Conservation (phyloP, 2,888 invertebrate genomes). For the Urechis unicinctus region DNA sequence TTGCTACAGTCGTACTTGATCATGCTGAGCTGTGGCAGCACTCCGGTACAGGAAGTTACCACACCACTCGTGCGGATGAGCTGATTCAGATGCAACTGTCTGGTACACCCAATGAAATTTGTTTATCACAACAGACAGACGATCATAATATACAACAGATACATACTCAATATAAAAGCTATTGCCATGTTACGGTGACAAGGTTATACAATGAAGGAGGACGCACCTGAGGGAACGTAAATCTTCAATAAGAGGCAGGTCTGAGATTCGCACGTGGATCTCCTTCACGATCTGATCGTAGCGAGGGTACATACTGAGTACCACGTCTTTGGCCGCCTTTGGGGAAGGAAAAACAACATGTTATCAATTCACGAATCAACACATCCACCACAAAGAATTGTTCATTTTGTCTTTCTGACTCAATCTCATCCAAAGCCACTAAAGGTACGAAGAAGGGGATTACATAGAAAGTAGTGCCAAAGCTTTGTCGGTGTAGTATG, state of each 20-base stretch:
- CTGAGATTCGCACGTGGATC: slow-evolving; percentile 90
- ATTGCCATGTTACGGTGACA: too few relatives aligned
- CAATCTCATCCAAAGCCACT: too few relatives aligned
- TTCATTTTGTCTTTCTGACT: too few relatives aligned
- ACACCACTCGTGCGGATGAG: slow-evolving; percentile 89
- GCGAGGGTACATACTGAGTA: slow-evolving; percentile 87
- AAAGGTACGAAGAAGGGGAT: not conserved
- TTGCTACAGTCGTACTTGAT: slow-evolving; percentile 96
- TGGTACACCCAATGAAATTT: slow-evolving; percentile 19
- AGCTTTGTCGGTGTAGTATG: too few relatives aligned
- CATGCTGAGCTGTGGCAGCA: slow-evolving; percentile 84
- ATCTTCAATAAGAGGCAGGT: slow-evolving; percentile 92
- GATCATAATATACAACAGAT: not conserved
- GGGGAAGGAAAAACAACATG: not conserved
- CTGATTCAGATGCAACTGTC: slow-evolving; percentile 73
- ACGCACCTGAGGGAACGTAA: slow-evolving; percentile 74
- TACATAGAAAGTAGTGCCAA: too few relatives aligned
- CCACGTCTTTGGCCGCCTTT: slow-evolving; percentile 62
- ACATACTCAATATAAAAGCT: too few relatives aligned
- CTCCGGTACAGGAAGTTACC: slow-evolving; percentile 86
- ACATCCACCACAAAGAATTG: not conserved
- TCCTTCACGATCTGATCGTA: slow-evolving; percentile 90
- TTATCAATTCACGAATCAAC: not conserved
- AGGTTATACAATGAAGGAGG: too few relatives aligned
- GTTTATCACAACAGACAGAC: not conserved